Conservation (phyloP, 2,888 invertebrate genomes). For the Leucania comma region DNA sequence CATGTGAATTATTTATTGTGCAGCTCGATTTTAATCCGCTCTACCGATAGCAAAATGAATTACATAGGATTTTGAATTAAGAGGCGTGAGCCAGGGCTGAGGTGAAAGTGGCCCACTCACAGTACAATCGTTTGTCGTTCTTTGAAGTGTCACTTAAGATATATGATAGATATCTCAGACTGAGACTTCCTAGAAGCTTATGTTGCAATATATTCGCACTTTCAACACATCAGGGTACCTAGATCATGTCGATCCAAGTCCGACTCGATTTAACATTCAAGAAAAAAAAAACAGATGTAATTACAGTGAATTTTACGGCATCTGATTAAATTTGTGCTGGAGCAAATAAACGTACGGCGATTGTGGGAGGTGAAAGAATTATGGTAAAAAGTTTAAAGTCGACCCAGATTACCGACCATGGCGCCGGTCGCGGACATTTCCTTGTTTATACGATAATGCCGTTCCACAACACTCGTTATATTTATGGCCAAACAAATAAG, state of each 20-base stretch:
- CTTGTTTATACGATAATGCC: constrained; percentile 77
- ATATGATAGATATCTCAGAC: constrained; percentile 80
- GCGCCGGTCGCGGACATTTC: constrained; percentile 72
- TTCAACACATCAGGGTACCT: constrained; percentile 64
- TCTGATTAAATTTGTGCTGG: constrained; percentile 64
- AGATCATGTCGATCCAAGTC: constrained; percentile 27
- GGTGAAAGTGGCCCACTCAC: constrained; percentile 87
- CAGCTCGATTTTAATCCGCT: constrained; percentile 80
- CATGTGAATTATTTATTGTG: constrained; percentile 82
- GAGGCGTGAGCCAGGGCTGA: constrained; percentile 78
- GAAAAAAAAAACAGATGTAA: constrained; percentile 54
- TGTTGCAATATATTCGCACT: constrained; percentile 73
- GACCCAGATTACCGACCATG: constrained; percentile 77
- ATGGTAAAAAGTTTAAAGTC: constrained; percentile 80
- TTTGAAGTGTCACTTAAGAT: constrained; percentile 84
- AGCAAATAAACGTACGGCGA: constrained; percentile 69
- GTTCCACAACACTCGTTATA: constrained; percentile 61
- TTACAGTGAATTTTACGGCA: constrained; percentile 53
- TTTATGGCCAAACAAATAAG: constrained; percentile 64
- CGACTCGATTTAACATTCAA: constrained; percentile 18
- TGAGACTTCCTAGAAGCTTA: constrained; percentile 75
- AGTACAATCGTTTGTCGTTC: constrained; percentile 85
- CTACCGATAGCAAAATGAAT: constrained; percentile 81
- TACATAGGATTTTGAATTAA: constrained; percentile 81
- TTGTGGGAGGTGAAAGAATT: constrained; percentile 79